phyloP scores from a whole-genome alignment of 1,140 invertebrate species.

The Zaprionus camerounensis region DNA sequence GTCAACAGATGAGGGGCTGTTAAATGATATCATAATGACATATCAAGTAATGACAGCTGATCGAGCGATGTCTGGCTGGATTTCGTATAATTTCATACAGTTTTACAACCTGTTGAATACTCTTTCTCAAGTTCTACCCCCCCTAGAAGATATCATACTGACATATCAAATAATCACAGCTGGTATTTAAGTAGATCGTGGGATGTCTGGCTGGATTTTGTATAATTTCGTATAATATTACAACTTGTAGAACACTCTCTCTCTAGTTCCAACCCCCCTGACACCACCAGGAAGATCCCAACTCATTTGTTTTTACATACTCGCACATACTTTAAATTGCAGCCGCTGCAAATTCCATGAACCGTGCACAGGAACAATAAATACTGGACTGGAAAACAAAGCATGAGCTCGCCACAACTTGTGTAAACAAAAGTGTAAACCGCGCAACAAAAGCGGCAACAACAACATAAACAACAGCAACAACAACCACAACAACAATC shows the following conservation, averaged over 20 bases:
- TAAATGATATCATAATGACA: constrained; percentile 8
- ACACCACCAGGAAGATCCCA: neutral
- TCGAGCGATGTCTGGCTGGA: neutral
- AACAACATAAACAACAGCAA: constrained; percentile 31
- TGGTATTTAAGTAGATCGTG: neutral
- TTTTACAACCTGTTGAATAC: neutral
- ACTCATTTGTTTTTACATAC: constrained; percentile 56
- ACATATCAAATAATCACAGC: neutral
- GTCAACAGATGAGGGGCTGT: neutral
- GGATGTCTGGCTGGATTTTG: neutral
- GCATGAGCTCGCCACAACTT: constrained; percentile 57
- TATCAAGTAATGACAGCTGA: neutral
- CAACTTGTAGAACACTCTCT: neutral
- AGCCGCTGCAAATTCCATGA: constrained; percentile 64
- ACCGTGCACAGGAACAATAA: constrained; percentile 74
- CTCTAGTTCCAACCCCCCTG: neutral
- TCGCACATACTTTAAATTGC: constrained; percentile 57
- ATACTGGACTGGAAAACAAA: constrained; percentile 65
- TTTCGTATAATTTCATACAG: neutral
- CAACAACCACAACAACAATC: constrained; percentile 40
- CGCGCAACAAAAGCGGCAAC: constrained; percentile 28
- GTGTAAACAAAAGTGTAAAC: constrained; percentile 73
- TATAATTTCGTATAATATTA: constrained; percentile 3
- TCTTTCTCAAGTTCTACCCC: neutral
- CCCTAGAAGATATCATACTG: neutral